Base-by-base conservation (phyloP, 1,140 invertebrate species). In the Panagrolaimus sp. region DNA sequence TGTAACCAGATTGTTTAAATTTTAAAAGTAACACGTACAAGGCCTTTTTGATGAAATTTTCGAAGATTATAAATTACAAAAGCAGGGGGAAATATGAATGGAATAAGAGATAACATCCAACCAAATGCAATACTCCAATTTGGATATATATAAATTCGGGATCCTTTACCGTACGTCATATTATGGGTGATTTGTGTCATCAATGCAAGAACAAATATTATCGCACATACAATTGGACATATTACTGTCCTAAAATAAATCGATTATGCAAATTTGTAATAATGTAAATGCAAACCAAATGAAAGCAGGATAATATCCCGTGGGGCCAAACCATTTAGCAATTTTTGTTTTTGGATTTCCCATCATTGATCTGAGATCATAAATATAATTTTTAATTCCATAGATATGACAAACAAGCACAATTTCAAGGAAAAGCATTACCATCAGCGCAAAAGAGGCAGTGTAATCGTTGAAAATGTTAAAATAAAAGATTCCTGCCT, bases 401-500 rank as follows among this genome's bases (percentile, higher is more conserved):
- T 75, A 75, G 53, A 78, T 68, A 45, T 75, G 73, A 9, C 42
- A 45, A 27, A 76, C 46, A 20, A 76, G 62, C 7, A 78, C 45
- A 5, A 74, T 31, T 66, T 76, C 74, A 16, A 76, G 47, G 45
- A 78, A 65, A 25, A 76, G 14, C 14, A 73, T 31, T 7, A 75
- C 38, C 27, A 74, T 75, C 14, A 76, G 47, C 4, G 76, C 45
- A 61, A 76, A 78, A 3, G 72, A 75, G 14, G 76, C 57, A 2
- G 62, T 51, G 25, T 76, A 76, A 47, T 75, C 68, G 66, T 76
- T 68, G 43, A 76, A 67, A 7, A 76, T 62, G n/a, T 66, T 78
- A 43, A 78, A 76, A 47, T 75, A 75, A 48, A 74, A 75, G n/a
- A 75, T 78, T 38, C 74, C 74, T 3, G 72, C 65, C 74, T 78